Percentiles rank a stretch among this genome's conserved stretches.
Evolutionary conservation across 2,797 vertebrate species (phyloP).

Genomic region (Rhinella marina): DNA sequence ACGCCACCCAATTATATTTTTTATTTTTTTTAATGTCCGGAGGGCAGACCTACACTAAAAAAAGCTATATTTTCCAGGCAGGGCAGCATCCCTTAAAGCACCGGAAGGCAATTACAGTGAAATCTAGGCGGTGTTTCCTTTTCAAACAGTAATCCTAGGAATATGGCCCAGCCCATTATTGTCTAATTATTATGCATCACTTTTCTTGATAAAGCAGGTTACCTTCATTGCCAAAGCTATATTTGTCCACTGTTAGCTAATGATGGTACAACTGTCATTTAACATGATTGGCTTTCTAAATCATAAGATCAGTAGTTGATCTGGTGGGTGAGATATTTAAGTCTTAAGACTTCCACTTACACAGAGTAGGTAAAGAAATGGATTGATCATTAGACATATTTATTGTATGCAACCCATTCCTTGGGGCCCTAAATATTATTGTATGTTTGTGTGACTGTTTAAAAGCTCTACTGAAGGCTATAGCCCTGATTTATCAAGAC

Average conservation of each 20-base stretch:
- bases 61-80: slow-evolving; percentile 20
- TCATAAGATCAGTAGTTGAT: not conserved
- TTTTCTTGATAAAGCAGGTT: not conserved
- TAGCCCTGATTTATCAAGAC: too few relatives aligned
- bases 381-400: too few relatives aligned
- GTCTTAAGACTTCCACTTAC: not conserved
- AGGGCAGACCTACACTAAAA: not conserved
- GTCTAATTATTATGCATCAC: slow-evolving; percentile 9
- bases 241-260: not conserved
- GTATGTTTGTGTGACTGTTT: too few relatives aligned
- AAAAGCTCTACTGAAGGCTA: too few relatives aligned
- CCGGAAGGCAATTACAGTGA: slow-evolving; percentile 24
- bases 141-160: slow-evolving; percentile 14
- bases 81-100: not conserved
- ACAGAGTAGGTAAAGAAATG: not conserved
- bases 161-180: slow-evolving; percentile 33
- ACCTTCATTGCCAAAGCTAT: not conserved
- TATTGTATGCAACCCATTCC: too few relatives aligned
- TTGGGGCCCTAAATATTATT: too few relatives aligned
- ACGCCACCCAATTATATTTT: not conserved
- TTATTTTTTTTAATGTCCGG: not conserved
- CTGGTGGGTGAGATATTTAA: not conserved
- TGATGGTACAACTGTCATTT: not conserved
- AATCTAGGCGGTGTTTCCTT: slow-evolving; percentile 44
- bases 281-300: not conserved